These are phyloP conservation scores for Zaprionus bogoriensis DNA, from an alignment of 2,888 invertebrate genomes.

Conservation along the genomic window DNA sequence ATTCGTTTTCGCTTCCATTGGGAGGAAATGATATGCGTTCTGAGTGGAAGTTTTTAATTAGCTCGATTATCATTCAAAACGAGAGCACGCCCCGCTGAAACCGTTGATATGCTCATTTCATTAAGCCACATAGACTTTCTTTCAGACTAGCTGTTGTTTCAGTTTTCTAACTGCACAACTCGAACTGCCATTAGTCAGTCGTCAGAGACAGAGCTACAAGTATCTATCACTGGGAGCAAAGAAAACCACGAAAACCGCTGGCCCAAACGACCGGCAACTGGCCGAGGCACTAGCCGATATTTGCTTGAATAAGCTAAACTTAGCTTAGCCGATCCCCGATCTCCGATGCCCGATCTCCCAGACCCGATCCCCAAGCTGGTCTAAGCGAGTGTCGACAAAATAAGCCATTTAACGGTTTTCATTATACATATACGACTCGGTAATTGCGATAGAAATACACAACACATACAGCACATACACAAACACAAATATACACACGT, in stretches of 20 bases:
- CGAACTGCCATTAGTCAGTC: constrained; percentile 33
- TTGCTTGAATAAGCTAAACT: constrained; percentile 40
- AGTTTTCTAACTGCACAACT: constrained; percentile 50
- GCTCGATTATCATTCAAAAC: constrained; percentile 19
- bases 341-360: not conserved
- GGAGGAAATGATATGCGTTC: not conserved
- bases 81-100: constrained; percentile 44
- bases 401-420: constrained; percentile 74
- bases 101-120: constrained; percentile 18
- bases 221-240: constrained; percentile 26
- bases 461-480: constrained; percentile 13
- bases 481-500: not conserved
- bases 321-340: not conserved
- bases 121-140: constrained; percentile 34
- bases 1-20: not conserved
- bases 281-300: constrained; percentile 24
- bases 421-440: constrained; percentile 46
- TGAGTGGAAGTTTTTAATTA: constrained; percentile 6
- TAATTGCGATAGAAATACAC: constrained; percentile 55
- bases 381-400: constrained; percentile 61
- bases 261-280: not conserved
- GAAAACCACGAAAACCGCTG: constrained; percentile 16
- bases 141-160: constrained; percentile 37
- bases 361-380: constrained; percentile 8
- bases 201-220: constrained; percentile 10